These are phyloP conservation scores for Eremobia ochroleuca DNA, from an alignment of 2,888 invertebrate genomes.

Conservation along the genomic window DNA sequence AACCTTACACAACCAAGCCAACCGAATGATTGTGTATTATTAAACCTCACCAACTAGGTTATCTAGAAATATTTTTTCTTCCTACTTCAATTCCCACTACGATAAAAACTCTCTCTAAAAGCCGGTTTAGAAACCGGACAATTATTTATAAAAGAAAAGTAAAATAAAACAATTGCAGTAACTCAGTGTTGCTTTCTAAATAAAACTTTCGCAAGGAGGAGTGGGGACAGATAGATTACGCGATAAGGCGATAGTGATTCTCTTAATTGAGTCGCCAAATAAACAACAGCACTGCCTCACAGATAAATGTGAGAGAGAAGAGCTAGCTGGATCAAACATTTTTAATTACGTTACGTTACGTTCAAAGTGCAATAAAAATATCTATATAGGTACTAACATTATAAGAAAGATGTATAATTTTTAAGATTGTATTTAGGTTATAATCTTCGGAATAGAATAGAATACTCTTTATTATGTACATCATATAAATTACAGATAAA, in stretches of 20 bases:
- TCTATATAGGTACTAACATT: too few species aligned
- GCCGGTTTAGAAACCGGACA: neutral
- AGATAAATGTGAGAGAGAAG: constrained; percentile 24
- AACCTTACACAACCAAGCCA: neutral
- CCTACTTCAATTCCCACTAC: neutral
- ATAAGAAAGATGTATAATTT: too few species aligned
- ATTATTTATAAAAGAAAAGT: neutral
- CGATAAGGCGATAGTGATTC: constrained; percentile 52
- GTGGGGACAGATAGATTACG: constrained; percentile 55
- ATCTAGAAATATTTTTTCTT: neutral
- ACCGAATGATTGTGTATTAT: neutral
- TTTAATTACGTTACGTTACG: neutral
- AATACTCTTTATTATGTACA: too few species aligned
- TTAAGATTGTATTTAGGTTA: too few species aligned
- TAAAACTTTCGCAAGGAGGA: constrained; percentile 40
- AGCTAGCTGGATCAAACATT: neutral
- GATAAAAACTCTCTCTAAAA: too few species aligned
- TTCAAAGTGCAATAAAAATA: neutral
- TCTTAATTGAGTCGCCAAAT: constrained; percentile 61
- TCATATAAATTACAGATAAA: too few species aligned
- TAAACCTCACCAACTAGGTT: neutral
- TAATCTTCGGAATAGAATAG: too few species aligned
- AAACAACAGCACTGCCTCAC: constrained; percentile 28
- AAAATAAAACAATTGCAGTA: constrained; percentile 17
- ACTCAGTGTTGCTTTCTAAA: constrained; percentile 32